Evolutionary conservation across 2,113 vertebrate species (phyloP).

Genomic region (Ondatra zibethicus): DNA sequence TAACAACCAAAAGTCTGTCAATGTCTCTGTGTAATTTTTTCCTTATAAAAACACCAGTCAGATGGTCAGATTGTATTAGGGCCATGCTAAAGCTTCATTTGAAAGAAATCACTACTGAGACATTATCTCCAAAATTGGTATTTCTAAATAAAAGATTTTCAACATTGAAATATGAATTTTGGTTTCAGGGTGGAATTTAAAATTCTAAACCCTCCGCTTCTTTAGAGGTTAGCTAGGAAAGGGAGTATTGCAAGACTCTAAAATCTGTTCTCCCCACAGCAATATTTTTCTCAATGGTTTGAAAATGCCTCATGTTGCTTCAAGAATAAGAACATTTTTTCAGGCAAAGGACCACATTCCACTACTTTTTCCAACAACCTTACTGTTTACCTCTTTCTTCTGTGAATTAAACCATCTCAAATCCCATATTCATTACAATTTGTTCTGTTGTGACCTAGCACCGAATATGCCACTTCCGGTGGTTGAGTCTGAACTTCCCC

Average conservation of each 20-base stretch:
- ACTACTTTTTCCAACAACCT: not conserved
- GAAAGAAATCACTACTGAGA: not conserved
- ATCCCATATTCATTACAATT: slow-evolving; percentile 18
- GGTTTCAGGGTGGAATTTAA: rapidly evolving
- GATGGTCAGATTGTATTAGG: not conserved
- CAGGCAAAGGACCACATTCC: not conserved
- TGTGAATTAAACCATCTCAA: slow-evolving; percentile 70
- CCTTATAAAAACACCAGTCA: not conserved
- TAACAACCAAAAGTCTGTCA: not conserved
- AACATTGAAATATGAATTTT: not conserved
- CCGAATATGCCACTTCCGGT: not conserved
- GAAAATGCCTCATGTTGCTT: not conserved
- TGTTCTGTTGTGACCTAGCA: not conserved
- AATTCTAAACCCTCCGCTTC: not conserved
- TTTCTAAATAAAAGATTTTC: not conserved
- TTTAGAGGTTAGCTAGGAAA: not conserved
- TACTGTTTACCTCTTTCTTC: slow-evolving; percentile 52
- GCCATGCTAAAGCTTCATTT: not conserved
- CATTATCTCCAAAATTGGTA: not conserved
- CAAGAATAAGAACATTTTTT: not conserved
- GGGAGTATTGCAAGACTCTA: not conserved
- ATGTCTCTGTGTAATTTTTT: not conserved
- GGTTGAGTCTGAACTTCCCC: slow-evolving; percentile 23
- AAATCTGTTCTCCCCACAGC: not conserved
- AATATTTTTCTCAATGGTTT: not conserved